These are phyloP conservation scores for Platycheirus rosarum DNA, from an alignment of 2,888 invertebrate genomes.

Conservation along the genomic window DNA sequence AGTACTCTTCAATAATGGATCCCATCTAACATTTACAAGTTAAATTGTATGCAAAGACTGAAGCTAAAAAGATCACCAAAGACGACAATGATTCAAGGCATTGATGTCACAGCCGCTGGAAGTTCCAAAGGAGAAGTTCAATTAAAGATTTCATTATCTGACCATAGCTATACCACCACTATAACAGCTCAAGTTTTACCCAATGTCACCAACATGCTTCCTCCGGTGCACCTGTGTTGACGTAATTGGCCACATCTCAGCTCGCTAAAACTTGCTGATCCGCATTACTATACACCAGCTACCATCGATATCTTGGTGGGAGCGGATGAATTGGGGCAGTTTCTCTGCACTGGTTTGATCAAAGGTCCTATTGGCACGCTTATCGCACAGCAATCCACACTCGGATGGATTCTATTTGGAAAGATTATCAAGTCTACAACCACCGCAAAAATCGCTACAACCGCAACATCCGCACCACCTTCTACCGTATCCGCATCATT, in stretches of 20 bases:
- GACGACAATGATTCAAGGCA: slow-evolving; percentile 40
- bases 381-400: slow-evolving; percentile 16
- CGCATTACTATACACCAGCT: slow-evolving; percentile 28
- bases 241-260: slow-evolving; percentile 36
- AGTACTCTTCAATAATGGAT: slow-evolving; percentile 39
- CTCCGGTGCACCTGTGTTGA: slow-evolving; percentile 11
- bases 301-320: slow-evolving; percentile 36
- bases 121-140: slow-evolving; percentile 25
- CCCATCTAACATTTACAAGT: slow-evolving; percentile 53
- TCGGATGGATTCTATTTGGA: slow-evolving; percentile 23
- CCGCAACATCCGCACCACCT: neutral
- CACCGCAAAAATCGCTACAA: neutral
- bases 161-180: slow-evolving; percentile 17
- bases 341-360: slow-evolving; percentile 24
- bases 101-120: slow-evolving; percentile 39
- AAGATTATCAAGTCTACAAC: neutral
- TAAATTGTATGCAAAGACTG: slow-evolving; percentile 2
- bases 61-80: slow-evolving; percentile 4
- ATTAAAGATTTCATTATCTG: slow-evolving; percentile 10
- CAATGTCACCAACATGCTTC: slow-evolving; percentile 56
- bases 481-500: neutral
- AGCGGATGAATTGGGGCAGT: slow-evolving; percentile 44
- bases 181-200: slow-evolving; percentile 31
- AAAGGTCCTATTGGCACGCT: slow-evolving; percentile 45
- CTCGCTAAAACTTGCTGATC: slow-evolving; percentile 51